These are phyloP conservation scores for Oncorhynchus mykiss DNA, from an alignment of 2,113 vertebrate genomes.

Conservation along the genomic window DNA sequence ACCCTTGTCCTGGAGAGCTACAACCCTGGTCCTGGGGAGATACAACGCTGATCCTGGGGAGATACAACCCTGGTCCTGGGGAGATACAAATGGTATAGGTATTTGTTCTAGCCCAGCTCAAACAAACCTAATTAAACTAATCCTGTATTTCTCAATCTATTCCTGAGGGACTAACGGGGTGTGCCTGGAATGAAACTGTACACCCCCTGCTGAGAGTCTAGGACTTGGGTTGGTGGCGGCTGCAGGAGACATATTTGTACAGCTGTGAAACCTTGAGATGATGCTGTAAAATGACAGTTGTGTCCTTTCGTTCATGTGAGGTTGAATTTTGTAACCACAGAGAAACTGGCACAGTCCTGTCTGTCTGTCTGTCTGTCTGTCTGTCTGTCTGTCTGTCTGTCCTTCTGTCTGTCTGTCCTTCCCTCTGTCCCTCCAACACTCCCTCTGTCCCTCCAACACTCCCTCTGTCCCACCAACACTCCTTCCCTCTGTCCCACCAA, in stretches of 20 bases:
- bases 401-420: neutral
- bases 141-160: too few species aligned
- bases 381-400: conserved; percentile 28
- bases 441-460: neutral
- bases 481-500: neutral
- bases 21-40: neutral
- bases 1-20: too few species aligned
- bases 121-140: neutral
- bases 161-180: neutral
- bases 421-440: neutral
- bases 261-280: conserved; percentile 66
- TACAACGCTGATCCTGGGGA: too few species aligned
- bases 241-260: conserved; percentile 65
- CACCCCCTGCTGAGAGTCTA: conserved; percentile 4
- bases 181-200: conserved; percentile 17
- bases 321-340: conserved; percentile 50
- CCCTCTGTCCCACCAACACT: neutral
- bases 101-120: conserved; percentile 25
- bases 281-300: conserved; percentile 58
- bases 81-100: neutral
- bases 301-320: conserved; percentile 66
- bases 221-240: conserved; percentile 56
- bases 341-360: conserved; percentile 13
- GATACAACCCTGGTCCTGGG: neutral
- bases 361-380: conserved; percentile 40